Evolutionary conservation across 2,888 invertebrate species (phyloP), one percentile per base, ranked within the genome.

Genomic region (Auanema sp.): DNA sequence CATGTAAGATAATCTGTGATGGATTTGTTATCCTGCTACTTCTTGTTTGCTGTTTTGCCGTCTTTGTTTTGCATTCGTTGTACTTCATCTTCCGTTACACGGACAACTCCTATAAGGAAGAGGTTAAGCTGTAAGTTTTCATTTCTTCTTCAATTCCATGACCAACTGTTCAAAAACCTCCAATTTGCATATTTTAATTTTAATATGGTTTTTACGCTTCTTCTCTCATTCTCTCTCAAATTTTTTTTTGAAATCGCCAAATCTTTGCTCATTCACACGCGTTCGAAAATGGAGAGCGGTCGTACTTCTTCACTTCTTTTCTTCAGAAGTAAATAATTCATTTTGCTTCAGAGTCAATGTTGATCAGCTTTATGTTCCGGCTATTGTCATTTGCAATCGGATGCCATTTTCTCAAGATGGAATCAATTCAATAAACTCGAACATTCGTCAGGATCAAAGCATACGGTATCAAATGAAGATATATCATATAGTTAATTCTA

Each of bases 341-440:
- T 23, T 12, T 18, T 21, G 10, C 44, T 73, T 21, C 64, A 76
- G 74, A 11, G 65, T 69, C 2, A 55, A 65, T 42, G 63, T 66
- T 21, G 69, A 73, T 23, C 72, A 68, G 25, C 66, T 75, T 10
- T 58, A 59, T 21, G 64, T 76, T 40, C 78, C 78, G 0, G 62
- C 71, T 2, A 58, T 78, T 10, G 62, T 78, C 11, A 73, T 78
- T 63, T 78, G 78, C 63, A 78, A 78, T 58, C 58, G 69, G 33
- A 67, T 71, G 71, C 72, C 75, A 11, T 75, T 75, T 57, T 70
- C 72, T 1, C 69, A 66, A 24, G 75, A 75, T 54, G 73, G 75
- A 8, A 58, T 75, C 23, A 69, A 67, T 44, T 51, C 63, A 1
- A 69, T 75, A n/a, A 75, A 61, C 51, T 56, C 58, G 8, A 67